A percentile compares a stretch with the other conserved stretches of the same genome.
Conservation (phyloP, 1,140 invertebrate genomes). For the Pogonus chalceus region DNA sequence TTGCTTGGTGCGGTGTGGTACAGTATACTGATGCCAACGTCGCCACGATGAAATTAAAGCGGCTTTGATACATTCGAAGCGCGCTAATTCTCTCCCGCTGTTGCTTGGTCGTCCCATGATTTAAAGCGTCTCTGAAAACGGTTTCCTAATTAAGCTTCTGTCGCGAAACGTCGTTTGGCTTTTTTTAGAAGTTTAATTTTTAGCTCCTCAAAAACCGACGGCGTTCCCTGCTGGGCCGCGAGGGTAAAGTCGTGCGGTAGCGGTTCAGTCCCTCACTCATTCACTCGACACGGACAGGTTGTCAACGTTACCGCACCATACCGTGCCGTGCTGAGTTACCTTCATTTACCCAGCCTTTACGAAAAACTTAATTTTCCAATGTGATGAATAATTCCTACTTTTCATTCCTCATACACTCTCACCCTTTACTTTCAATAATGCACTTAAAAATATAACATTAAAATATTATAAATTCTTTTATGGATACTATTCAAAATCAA, state of each 20-base stretch:
- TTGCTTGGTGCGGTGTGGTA: background rate
- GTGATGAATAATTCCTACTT: background rate
- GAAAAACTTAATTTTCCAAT: background rate
- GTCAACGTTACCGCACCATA: background rate
- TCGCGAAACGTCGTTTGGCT: constrained; percentile 34
- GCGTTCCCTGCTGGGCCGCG: background rate
- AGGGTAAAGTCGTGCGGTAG: background rate
- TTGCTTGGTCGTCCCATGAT: constrained; percentile 25
- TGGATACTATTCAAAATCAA: too few species aligned
- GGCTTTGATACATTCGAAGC: constrained; percentile 19
- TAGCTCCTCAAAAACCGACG: constrained; percentile 28
- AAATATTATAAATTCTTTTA: too few species aligned
- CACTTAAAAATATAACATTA: too few species aligned
- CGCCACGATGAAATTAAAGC: background rate
- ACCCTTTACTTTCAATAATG: background rate
- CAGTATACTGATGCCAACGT: too few species aligned
- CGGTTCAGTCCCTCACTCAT: background rate
- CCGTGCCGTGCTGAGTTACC: background rate
- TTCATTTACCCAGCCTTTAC: background rate
- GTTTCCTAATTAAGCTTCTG: constrained; percentile 39
- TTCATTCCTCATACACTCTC: background rate
- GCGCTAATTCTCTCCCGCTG: constrained; percentile 23
- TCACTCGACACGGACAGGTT: background rate
- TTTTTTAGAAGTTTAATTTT: constrained; percentile 33
- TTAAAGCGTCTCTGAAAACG: constrained; percentile 32